Evolutionary conservation across 1,140 invertebrate species (phyloP), one percentile per base, ranked within the genome.

Genomic region (Acromyrmex heyeri): DNA sequence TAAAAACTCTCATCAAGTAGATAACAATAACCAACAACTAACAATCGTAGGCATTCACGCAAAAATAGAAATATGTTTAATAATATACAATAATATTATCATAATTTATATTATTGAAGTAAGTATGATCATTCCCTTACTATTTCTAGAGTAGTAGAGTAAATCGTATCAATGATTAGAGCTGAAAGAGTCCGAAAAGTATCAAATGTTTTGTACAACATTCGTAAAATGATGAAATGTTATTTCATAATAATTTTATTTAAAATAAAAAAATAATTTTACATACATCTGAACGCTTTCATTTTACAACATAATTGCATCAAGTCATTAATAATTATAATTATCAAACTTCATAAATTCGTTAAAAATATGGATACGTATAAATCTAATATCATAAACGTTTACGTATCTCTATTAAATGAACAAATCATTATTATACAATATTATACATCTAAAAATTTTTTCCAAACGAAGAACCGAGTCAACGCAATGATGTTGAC

Each of bases 21-120:
- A 95, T 94, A 94, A 95, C 94, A 95, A 95, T 94, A 94, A 94
- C 93, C 94, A 95, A 95, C 94, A 94, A 94, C 93, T 95, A 95
- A 95, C 94, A 94, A 95, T 92, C 93, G 90, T 94, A 93, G 90
- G 92, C 93, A 94, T 94, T 95, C 93, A 93, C 94, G 92, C 93
- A 93, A 94, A 95, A 95, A 94, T 94, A 95, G 92, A 94, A 94
- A 92, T 91, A 93, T 93, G 87, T 93, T 93, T 86, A 91, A 91
- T 93, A 92, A 93, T 94, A 92, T 92, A 92, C 90, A 91, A 88
- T 91, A 92, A 88, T 90, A 92, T 92, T 89, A 87, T 91, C 73
- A 87, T 92, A 91, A 92, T 91, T 92, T 91, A 92, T 93, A 91
- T 90, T 92, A 93, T 92, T 87, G 88, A 92, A 94, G 91, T 94